Evolutionary conservation across 53 echinoderm and acorn worm species (phyloP), one percentile per base, ranked within the genome.

Genomic region (Patiria pectinifera): DNA sequence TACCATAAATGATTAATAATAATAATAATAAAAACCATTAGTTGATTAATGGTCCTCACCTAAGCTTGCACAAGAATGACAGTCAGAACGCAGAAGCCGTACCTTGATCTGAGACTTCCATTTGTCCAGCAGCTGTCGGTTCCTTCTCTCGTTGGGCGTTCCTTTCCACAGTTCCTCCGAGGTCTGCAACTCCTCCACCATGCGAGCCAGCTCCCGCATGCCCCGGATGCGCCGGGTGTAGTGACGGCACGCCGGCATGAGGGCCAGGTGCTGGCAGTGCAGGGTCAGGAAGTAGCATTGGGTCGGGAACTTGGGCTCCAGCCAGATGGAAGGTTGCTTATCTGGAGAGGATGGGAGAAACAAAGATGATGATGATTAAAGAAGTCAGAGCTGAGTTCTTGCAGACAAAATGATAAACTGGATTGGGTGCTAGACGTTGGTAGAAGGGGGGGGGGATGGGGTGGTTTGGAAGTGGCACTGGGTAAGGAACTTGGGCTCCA

Each of bases 261-360:
- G 91, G 58, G 98, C 95, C 72, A 96, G 93, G 91, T 98, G 98
- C 89, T 98, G 98, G 94, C 98, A 98, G 91, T 97, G 98, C 5
- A 98, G 76, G 11, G 98, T 98, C 72, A 98, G 77, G 93, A 96
- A 98, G 93, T 93, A 98, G 69, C 98, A 96, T 83, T 96, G 97
- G 19, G 98, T 98, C 0, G 96, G 96, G 75, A 98, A 98, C 69
- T 98, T 98, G 71, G 98, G 98, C 60, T 98, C 97, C 16, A 88
- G 61, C 98, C 98, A 98, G 45, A 35, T 62, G 1, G 80, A 58
- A 58, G 91, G 60, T 13, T 44, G 82, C 59, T 94, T 86, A 22
- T 89, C 89, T 94, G 91, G 23, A 93, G 76, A 80, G 91, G 53
- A 71, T 11, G 18, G 12, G 18, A 71, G 63, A 7, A 58, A 49